phyloP scores from a whole-genome alignment of 2,113 vertebrate genomes.

The Bucco capensis region DNA sequence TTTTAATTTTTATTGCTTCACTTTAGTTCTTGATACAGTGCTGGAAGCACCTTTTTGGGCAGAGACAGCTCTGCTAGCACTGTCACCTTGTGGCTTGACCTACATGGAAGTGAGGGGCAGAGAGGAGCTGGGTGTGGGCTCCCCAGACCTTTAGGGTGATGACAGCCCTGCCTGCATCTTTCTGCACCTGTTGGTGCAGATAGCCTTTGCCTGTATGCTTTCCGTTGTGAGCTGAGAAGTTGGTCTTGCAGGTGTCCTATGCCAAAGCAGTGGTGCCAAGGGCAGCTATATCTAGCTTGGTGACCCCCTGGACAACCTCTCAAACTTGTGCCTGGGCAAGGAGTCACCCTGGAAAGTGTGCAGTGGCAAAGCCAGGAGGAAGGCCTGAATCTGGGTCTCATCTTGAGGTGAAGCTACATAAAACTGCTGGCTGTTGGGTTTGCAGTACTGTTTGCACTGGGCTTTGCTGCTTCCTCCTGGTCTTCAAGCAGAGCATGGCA shows the following conservation, averaged over 20 bases:
- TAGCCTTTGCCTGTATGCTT: neutral
- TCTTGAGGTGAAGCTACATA: neutral
- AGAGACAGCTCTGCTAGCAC: neutral
- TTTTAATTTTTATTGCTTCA: conserved; percentile 25
- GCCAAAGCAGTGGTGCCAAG: neutral
- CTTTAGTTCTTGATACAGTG: conserved; percentile 16
- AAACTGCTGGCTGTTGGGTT: neutral
- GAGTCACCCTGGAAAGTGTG: neutral
- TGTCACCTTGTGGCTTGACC: conserved; percentile 34
- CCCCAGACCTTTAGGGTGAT: rapidly evolving
- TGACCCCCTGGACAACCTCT: neutral
- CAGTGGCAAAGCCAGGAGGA: neutral
- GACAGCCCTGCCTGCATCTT: neutral
- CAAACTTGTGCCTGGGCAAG: neutral
- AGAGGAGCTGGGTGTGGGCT: rapidly evolving
- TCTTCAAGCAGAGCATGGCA: neutral
- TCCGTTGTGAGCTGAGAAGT: rapidly evolving
- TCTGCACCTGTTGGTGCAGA: neutral
- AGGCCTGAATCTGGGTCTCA: neutral
- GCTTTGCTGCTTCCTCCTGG: neutral
- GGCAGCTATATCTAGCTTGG: neutral
- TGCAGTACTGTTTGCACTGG: neutral
- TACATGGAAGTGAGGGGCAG: neutral
- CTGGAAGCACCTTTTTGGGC: neutral
- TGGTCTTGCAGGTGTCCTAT: neutral